Percentiles rank a stretch among this genome's conserved stretches.
These are phyloP conservation scores for Anarsia innoxiella DNA, from an alignment of 2,888 invertebrate species.

Conservation along the genomic window DNA sequence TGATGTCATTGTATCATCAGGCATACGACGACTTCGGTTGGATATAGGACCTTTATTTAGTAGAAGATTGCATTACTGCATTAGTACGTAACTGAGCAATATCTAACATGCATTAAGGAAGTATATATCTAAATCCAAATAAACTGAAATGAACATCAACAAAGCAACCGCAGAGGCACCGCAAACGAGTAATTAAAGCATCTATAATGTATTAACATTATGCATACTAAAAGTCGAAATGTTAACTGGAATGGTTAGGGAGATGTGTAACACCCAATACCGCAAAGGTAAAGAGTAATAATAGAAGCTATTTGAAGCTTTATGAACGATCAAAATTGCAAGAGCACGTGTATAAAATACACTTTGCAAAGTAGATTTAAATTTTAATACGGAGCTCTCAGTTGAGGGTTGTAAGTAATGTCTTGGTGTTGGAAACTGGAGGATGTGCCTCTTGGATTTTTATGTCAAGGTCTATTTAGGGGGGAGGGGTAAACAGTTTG, in stretches of 20 bases:
- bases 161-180: conserved; percentile 51
- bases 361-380: conserved; percentile 76
- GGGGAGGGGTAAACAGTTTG: too few relatives aligned
- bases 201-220: conserved; percentile 69
- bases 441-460: conserved; percentile 50
- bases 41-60: too few relatives aligned
- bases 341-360: conserved; percentile 74
- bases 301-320: conserved; percentile 68
- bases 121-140: conserved; percentile 18
- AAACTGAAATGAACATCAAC: conserved; percentile 43
- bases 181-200: conserved; percentile 68
- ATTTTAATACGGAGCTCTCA: conserved; percentile 74
- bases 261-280: conserved; percentile 67
- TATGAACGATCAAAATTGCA: conserved; percentile 75
- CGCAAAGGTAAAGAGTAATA: conserved; percentile 68
- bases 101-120: too few relatives aligned
- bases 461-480: too few relatives aligned
- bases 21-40: too few relatives aligned
- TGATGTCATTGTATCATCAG: too few relatives aligned
- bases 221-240: conserved; percentile 64
- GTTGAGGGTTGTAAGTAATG: conserved; percentile 69
- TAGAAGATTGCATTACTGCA: too few relatives aligned
- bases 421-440: conserved; percentile 61
- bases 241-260: conserved; percentile 51
- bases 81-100: too few relatives aligned